These are phyloP conservation scores for Contarinia nasturtii DNA, from an alignment of 1,140 invertebrate genomes.

Conservation along the genomic window DNA sequence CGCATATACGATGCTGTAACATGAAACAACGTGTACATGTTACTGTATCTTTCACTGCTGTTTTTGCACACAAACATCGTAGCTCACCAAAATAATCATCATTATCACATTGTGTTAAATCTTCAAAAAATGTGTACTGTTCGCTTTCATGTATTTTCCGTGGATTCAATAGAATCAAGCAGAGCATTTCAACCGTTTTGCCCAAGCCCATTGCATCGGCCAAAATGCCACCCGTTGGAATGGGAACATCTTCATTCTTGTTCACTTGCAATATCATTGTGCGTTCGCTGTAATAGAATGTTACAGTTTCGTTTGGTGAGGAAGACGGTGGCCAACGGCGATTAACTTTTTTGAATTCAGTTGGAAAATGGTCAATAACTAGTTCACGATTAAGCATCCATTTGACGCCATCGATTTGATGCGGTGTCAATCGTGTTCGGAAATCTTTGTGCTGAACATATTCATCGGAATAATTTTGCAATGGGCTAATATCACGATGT, in stretches of 20 bases:
- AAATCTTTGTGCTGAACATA: background rate
- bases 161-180: constrained; percentile 41
- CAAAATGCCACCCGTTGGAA: constrained; percentile 50
- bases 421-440: constrained; percentile 31
- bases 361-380: constrained; percentile 4
- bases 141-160: constrained; percentile 8
- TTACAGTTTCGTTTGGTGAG: constrained; percentile 4
- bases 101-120: background rate
- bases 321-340: background rate
- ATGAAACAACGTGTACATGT: constrained; percentile 10
- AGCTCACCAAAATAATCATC: background rate
- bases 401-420: constrained; percentile 41
- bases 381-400: constrained; percentile 49
- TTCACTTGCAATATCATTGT: constrained; percentile 22
- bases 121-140: background rate
- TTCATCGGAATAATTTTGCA: background rate
- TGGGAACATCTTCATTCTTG: constrained; percentile 14
- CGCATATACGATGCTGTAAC: constrained; percentile 14
- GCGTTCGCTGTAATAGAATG: constrained; percentile 28
- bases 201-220: constrained; percentile 75
- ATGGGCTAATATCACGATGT: background rate
- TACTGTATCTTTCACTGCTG: background rate
- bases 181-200: constrained; percentile 61
- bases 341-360: constrained; percentile 8
- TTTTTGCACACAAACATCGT: constrained; percentile 11